Base-by-base conservation (phyloP, 2,888 invertebrate species). In the Sinohyriopsis cumingii region DNA sequence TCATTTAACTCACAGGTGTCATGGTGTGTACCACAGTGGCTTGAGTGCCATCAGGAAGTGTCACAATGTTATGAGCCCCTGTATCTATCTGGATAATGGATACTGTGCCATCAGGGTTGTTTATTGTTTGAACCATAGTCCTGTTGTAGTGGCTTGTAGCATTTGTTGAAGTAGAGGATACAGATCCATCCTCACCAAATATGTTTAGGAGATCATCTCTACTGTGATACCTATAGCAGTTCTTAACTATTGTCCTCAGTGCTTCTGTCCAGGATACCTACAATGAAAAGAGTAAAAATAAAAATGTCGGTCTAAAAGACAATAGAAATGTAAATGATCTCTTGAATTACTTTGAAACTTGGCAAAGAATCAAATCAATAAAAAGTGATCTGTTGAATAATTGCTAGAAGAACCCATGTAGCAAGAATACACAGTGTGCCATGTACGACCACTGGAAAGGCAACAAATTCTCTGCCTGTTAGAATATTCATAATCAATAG, bases 221-320 rank as follows among this genome's bases (percentile, higher is more conserved):
- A 1, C 97, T 96, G 91, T 98, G 98, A 92, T 95, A 97, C 92
- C 96, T 97, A 92, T 98, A 98, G 91, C 98, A 98, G 91, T 98
- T 98, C 87, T 96, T 95, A 74, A 98, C 98, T 83, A 98, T 98
- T 91, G 97, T 96, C 63, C 97, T 93, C 83, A 98, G 92, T 54
- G 98, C 98, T 90, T 97, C 97, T 33, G 98, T 98, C 98, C 98
- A 98, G 68, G 97, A 97, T 90, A 98, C 96, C 97, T 97, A 91
- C 64, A 90, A 90, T 79, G 63, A 63, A 68, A 19, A 68, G 57
- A 24, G 25, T 55, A 4, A 25, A 55, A 22, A 56, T 24, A 15
- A 28, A 69, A 7, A 55, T 20, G 24, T 7, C 15, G 9, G 3
- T 59, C 7, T 28, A 18, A 59, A 9, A n/a, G 54, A 53, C 57